phyloP scores from a whole-genome alignment of 2,888 invertebrate genomes.

The Plutella xylostella region DNA sequence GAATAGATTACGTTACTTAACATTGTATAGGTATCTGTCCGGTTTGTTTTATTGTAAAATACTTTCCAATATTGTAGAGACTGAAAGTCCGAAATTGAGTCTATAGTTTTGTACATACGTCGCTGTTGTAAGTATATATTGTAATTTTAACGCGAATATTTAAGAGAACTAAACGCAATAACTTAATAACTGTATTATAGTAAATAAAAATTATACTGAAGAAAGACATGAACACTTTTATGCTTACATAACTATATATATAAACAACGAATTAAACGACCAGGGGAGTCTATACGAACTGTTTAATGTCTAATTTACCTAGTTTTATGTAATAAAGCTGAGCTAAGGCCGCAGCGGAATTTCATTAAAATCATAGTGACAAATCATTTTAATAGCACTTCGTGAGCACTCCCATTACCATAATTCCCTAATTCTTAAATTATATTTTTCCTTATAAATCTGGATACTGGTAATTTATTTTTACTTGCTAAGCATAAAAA shows the following conservation, averaged over 20 bases:
- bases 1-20: background rate
- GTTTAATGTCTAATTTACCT: too few relatives aligned
- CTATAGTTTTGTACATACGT: constrained; percentile 66
- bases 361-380: too few relatives aligned
- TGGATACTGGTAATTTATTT: constrained; percentile 30
- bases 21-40: constrained; percentile 1
- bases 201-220: constrained; percentile 42
- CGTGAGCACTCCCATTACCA: background rate
- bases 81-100: constrained; percentile 69
- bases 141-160: constrained; percentile 55
- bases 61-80: constrained; percentile 58
- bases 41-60: constrained; percentile 29
- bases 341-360: too few relatives aligned
- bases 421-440: background rate
- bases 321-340: too few relatives aligned
- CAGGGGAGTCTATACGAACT: too few relatives aligned
- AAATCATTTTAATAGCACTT: too few relatives aligned
- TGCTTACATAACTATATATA: constrained; percentile 19
- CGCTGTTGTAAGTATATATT: constrained; percentile 64
- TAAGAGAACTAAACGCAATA: constrained; percentile 63
- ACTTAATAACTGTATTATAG: constrained; percentile 60
- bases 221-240: constrained; percentile 31
- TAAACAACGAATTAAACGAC: constrained; percentile 33
- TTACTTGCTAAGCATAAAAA: constrained; percentile 25
- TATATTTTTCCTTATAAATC: background rate